A percentile compares a stretch with the other conserved stretches of the same genome.
Conservation (phyloP, 2,113 vertebrate genomes). For the Cheilinus undulatus region DNA sequence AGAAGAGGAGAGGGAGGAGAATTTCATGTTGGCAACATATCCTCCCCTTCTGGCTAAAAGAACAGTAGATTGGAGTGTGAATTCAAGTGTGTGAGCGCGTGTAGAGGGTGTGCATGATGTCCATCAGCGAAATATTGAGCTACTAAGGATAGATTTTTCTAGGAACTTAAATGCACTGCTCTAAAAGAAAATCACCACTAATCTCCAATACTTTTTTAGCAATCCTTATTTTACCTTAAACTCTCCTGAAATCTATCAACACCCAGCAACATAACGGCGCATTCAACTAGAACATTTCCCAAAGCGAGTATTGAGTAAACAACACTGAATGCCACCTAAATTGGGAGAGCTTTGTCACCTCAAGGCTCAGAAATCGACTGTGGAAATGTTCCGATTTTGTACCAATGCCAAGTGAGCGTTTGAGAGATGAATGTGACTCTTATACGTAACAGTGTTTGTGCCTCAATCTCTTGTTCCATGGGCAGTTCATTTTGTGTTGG, state of each 20-base stretch:
- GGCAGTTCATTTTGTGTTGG: constrained; percentile 62
- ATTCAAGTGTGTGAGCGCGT: constrained; percentile 4
- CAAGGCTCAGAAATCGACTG: constrained; percentile 29
- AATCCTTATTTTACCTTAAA: constrained; percentile 31
- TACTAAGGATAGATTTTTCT: constrained; percentile 30
- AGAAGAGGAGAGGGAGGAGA: constrained; percentile 42
- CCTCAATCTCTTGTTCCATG: constrained; percentile 59
- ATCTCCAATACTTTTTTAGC: constrained; percentile 15
- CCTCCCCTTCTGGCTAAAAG: constrained; percentile 49
- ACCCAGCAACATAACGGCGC: constrained; percentile 11
- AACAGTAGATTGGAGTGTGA: constrained; percentile 35
- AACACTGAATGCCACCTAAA: constrained; percentile 51
- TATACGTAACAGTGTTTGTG: constrained; percentile 55
- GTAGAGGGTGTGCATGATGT: not conserved
- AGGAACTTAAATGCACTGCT: constrained; percentile 13
- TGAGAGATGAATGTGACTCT: constrained; percentile 35
- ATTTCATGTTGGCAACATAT: constrained; percentile 47
- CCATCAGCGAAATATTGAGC: constrained; percentile 21
- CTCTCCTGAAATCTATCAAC: constrained; percentile 40
- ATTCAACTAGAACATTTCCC: constrained; percentile 31
- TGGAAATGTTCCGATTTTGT: constrained; percentile 37
- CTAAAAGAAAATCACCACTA: constrained; percentile 24
- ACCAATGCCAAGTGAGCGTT: not conserved
- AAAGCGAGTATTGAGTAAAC: constrained; percentile 50
- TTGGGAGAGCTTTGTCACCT: constrained; percentile 54